Percentiles rank a stretch among this genome's conserved stretches.
These are phyloP conservation scores for Mylabris sibirica DNA, from an alignment of 2,888 invertebrate genomes.

Conservation along the genomic window DNA sequence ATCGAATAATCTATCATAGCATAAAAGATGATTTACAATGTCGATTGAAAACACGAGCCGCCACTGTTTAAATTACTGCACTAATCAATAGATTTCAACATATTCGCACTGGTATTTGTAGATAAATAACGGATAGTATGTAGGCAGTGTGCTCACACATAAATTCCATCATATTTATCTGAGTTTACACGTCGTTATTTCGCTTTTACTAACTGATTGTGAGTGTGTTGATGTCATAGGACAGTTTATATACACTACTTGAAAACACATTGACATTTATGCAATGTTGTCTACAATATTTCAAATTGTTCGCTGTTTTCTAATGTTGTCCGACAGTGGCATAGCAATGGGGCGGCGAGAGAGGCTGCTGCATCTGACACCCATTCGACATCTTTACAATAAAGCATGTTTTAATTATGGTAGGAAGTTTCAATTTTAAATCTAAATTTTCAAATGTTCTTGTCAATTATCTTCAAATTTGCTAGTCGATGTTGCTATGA, in stretches of 20 bases:
- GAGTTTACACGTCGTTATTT: slow-evolving; percentile 35
- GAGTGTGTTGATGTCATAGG: slow-evolving; percentile 37
- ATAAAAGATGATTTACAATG: too few species aligned
- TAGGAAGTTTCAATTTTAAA: too few species aligned
- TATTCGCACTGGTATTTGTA: not conserved
- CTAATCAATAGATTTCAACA: not conserved
- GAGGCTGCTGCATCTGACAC: too few species aligned
- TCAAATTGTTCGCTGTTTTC: slow-evolving; percentile 51
- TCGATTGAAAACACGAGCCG: too few species aligned
- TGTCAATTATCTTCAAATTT: too few species aligned
- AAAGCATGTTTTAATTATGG: too few species aligned
- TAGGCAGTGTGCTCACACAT: slow-evolving; percentile 18
- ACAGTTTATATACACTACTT: slow-evolving; percentile 40
- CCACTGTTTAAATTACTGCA: not conserved
- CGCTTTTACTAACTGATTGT: slow-evolving; percentile 19
- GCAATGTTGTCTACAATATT: slow-evolving; percentile 44
- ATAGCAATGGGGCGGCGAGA: too few species aligned
- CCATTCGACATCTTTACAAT: too few species aligned
- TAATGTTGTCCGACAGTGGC: slow-evolving; percentile 36
- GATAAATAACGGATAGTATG: not conserved
- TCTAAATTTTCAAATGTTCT: too few species aligned
- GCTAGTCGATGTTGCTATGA: too few species aligned
- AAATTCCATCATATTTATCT: slow-evolving; percentile 37
- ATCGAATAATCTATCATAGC: too few species aligned
- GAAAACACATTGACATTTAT: slow-evolving; percentile 39